Conservation (phyloP, 2,888 invertebrate genomes). For the Rhyacophila evoluta region DNA sequence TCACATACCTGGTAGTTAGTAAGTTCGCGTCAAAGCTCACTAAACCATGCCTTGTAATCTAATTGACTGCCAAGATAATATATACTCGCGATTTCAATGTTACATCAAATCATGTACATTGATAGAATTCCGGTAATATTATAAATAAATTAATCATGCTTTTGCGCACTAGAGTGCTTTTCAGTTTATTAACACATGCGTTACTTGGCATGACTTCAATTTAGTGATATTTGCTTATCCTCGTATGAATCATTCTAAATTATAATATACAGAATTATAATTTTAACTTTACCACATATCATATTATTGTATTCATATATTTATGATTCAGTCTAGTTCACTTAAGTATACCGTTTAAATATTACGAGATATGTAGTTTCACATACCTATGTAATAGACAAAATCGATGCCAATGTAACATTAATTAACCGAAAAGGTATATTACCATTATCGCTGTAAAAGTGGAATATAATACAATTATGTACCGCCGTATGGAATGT, state of each 20-base stretch:
- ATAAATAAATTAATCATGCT: not conserved
- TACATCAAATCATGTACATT: slow-evolving; percentile 13
- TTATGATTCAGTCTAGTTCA: too few relatives aligned
- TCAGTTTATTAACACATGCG: not conserved
- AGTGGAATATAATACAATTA: too few relatives aligned
- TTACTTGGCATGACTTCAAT: not conserved
- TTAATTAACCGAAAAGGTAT: too few relatives aligned
- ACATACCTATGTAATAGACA: too few relatives aligned
- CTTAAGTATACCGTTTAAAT: too few relatives aligned
- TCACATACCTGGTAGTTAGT: not conserved
- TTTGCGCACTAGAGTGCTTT: slow-evolving; percentile 19
- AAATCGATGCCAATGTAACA: too few relatives aligned
- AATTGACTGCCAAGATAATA: not conserved
- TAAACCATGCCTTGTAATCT: not conserved
- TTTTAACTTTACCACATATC: too few relatives aligned
- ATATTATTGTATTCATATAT: too few relatives aligned
- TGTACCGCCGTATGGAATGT: too few relatives aligned
- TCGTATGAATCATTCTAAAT: not conserved
- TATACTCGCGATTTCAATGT: slow-evolving; percentile 1
- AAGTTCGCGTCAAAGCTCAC: not conserved
- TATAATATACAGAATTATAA: too few relatives aligned
- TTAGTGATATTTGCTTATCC: not conserved
- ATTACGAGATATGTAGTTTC: too few relatives aligned
- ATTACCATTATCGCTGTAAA: too few relatives aligned
- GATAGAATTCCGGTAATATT: not conserved